Evolutionary conservation across 92 coral and sea anemone species (phyloP).

Genomic region (Nematostella vectensis): DNA sequence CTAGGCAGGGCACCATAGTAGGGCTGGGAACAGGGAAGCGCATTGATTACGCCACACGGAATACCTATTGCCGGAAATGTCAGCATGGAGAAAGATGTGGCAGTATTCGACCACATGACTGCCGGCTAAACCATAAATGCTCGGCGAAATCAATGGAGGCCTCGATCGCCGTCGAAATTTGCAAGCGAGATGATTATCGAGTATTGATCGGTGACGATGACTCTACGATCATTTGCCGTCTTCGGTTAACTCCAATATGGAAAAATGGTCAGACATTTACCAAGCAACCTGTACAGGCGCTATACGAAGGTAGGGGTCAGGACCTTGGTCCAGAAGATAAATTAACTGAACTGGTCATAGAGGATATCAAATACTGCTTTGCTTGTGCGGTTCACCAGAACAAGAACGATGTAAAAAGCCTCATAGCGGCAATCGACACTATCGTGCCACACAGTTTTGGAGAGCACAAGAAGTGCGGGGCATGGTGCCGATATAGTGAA

Average conservation of each 20-base stretch:
- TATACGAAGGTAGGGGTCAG: slow-evolving; percentile 2
- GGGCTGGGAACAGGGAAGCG: slow-evolving; percentile 15
- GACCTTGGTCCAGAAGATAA: not conserved
- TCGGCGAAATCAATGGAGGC: slow-evolving; percentile 12
- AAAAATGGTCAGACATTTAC: slow-evolving; percentile 9
- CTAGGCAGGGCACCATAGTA: slow-evolving; percentile 19
- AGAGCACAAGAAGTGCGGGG: not conserved
- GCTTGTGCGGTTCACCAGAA: not conserved
- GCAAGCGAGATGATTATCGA: not conserved
- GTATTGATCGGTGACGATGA: slow-evolving; percentile 18
- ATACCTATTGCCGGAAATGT: slow-evolving; percentile 16
- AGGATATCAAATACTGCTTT: not conserved
- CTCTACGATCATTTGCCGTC: not conserved
- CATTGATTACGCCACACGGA: slow-evolving; percentile 5
- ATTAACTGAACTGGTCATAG: not conserved
- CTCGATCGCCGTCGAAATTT: slow-evolving; percentile 7
- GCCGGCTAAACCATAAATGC: slow-evolving; percentile 1
- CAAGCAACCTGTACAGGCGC: not conserved
- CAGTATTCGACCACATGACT: not conserved
- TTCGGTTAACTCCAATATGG: not conserved
- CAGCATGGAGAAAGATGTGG: not conserved
- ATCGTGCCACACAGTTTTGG: slow-evolving; percentile 2
- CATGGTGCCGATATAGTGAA: not conserved
- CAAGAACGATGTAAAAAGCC: not conserved
- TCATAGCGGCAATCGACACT: not conserved